Conservation (phyloP, 2,888 invertebrate genomes). For the Cotesia congregata region DNA sequence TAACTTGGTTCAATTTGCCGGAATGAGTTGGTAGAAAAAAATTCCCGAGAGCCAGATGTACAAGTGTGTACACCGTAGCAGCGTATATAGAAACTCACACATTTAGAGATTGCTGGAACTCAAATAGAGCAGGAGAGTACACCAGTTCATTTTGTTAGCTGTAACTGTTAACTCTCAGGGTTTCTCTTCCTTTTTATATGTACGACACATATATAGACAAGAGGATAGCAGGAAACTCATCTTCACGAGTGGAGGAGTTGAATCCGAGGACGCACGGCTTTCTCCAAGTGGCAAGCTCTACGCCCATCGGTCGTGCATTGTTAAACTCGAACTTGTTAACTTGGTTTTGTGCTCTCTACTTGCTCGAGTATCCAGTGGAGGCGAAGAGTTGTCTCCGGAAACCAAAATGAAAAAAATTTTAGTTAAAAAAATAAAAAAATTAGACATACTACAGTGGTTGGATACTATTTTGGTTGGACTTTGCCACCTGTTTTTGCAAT, state of each 20-base stretch:
- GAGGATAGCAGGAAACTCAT: conserved; percentile 11
- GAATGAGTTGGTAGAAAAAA: conserved; percentile 30
- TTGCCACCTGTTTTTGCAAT: not conserved
- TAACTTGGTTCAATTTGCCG: conserved; percentile 37
- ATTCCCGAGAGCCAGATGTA: conserved; percentile 15
- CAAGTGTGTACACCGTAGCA: not conserved
- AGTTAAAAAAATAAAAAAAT: conserved; percentile 1
- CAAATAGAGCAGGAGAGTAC: conserved; percentile 29
- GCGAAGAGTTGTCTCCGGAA: not conserved
- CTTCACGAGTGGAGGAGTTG: conserved; percentile 25
- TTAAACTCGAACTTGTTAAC: conserved; percentile 53
- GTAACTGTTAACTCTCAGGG: conserved; percentile 15
- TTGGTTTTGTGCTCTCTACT: conserved; percentile 44
- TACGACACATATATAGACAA: not conserved
- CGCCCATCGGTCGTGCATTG: conserved; percentile 50
- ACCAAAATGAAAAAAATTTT: not conserved
- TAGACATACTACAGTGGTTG: not conserved
- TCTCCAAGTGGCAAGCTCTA: conserved; percentile 38
- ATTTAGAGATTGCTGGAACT: conserved; percentile 32
- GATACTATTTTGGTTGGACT: conserved; percentile 10
- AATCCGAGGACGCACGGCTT: conserved; percentile 25
- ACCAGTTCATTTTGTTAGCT: conserved; percentile 37
- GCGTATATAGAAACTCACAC: conserved; percentile 11
- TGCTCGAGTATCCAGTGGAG: not conserved
- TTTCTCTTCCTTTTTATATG: not conserved